Percentiles rank a stretch among this genome's conserved stretches.
Evolutionary conservation across 2,888 invertebrate species (phyloP).

Genomic region (Hyposoter didymator): DNA sequence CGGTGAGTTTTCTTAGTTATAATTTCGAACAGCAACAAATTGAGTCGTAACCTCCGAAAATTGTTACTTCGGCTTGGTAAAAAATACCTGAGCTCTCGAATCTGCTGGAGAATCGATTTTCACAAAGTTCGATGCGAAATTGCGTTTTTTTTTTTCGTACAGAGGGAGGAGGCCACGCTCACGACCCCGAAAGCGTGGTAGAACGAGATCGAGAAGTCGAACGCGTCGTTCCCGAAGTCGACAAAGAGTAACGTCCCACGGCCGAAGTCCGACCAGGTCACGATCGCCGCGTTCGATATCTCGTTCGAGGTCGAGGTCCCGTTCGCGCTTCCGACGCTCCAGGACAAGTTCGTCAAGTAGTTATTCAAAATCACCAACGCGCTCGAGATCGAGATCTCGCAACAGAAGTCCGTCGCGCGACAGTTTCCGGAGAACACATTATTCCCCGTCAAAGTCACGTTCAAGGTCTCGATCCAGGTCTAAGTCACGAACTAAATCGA

Average conservation of each 20-base stretch:
- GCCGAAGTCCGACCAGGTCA: conserved; percentile 78
- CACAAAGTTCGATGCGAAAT: not conserved
- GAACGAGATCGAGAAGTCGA: conserved; percentile 80
- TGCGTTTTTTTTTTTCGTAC: not conserved
- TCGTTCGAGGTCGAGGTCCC: conserved; percentile 73
- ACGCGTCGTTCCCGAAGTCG: conserved; percentile 77
- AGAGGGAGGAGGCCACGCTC: conserved; percentile 76
- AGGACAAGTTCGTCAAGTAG: conserved; percentile 79
- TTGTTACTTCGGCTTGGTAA: not conserved
- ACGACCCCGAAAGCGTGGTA: conserved; percentile 79
- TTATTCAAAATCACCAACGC: conserved; percentile 77
- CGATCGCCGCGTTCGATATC: conserved; percentile 76
- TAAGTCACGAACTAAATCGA: conserved; percentile 77
- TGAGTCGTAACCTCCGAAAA: no score
- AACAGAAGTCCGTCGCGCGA: conserved; percentile 79
- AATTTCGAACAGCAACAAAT: no score
- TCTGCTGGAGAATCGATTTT: not conserved
- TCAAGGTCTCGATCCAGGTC: conserved; percentile 81
- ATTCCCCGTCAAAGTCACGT: conserved; percentile 77
- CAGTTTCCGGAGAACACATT: conserved; percentile 78
- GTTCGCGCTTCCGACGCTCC: conserved; percentile 74
- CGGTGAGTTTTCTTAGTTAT: conserved; percentile 71
- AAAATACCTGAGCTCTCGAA: not conserved
- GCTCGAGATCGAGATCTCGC: conserved; percentile 79
- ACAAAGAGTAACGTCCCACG: conserved; percentile 74